Percentiles rank a stretch among this genome's conserved stretches.
phyloP scores from a whole-genome alignment of 2,888 invertebrate species.

The Nephrotoma guestfalica region DNA sequence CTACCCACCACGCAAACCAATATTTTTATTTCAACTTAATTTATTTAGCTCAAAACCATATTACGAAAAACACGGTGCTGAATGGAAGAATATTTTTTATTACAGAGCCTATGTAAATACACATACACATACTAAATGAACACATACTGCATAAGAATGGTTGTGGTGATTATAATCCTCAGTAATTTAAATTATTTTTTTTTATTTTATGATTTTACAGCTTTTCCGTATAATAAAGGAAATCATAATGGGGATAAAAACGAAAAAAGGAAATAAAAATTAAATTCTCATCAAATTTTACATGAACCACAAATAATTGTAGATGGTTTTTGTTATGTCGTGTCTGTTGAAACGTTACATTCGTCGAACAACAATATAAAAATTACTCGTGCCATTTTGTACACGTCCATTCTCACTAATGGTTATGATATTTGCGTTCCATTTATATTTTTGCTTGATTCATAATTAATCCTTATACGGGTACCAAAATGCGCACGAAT shows the following conservation, averaged over 20 bases:
- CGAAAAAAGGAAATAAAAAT: neutral
- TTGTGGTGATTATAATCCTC: neutral
- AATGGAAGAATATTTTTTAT: too few species aligned
- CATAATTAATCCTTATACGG: too few species aligned
- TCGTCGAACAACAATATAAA: neutral
- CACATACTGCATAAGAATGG: neutral
- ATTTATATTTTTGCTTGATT: too few species aligned
- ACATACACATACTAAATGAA: neutral
- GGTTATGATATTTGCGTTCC: too few species aligned
- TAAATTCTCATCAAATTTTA: neutral
- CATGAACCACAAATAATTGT: neutral
- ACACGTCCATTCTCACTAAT: too few species aligned
- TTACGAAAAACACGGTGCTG: neutral
- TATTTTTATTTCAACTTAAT: neutral
- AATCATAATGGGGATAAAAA: neutral
- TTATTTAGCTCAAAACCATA: neutral
- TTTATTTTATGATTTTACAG: neutral
- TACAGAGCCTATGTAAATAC: neutral
- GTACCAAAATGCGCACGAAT: too few species aligned
- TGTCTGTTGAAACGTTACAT: neutral
- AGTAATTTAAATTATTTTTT: neutral
- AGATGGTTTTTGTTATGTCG: neutral
- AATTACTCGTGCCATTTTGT: too few species aligned
- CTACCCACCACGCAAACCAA: neutral
- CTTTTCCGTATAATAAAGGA: neutral